phyloP scores from a whole-genome alignment of 2,888 invertebrate species.

The Patella ulyssiponensis region DNA sequence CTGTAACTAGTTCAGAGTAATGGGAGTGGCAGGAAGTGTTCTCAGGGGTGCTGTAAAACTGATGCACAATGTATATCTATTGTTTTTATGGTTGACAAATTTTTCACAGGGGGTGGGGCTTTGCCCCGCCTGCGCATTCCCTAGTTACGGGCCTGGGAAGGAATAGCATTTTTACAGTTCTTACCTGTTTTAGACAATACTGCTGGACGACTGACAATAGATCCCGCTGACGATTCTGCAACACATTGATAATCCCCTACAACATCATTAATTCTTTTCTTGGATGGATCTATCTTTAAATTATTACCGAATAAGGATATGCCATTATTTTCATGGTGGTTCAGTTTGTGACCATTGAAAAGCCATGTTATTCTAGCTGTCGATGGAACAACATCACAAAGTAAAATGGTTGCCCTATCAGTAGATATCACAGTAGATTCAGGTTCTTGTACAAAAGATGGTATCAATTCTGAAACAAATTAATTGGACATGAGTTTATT shows the following conservation, averaged over 20 bases:
- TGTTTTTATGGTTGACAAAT: no score
- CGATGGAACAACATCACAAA: conserved; percentile 27
- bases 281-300: conserved; percentile 12
- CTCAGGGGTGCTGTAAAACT: no score
- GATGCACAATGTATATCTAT: no score
- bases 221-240: conserved; percentile 14
- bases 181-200: conserved; percentile 20
- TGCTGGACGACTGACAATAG: conserved; percentile 19
- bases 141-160: no score
- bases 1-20: no score
- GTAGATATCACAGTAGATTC: conserved; percentile 18
- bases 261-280: conserved; percentile 5
- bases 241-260: conserved; percentile 23
- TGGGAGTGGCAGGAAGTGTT: no score
- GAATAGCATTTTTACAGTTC: background rate
- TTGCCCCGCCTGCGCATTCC: no score
- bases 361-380: conserved; percentile 29
- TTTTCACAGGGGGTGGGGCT: no score
- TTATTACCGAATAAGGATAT: conserved; percentile 11
- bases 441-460: conserved; percentile 28
- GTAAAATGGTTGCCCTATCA: conserved; percentile 11
- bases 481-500: conserved; percentile 12
- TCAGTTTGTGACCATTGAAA: conserved; percentile 20
- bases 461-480: conserved; percentile 24
- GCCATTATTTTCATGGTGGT: conserved; percentile 6